Conservation (phyloP, 2,797 vertebrate genomes). For the Acestrorhynchus altus region DNA sequence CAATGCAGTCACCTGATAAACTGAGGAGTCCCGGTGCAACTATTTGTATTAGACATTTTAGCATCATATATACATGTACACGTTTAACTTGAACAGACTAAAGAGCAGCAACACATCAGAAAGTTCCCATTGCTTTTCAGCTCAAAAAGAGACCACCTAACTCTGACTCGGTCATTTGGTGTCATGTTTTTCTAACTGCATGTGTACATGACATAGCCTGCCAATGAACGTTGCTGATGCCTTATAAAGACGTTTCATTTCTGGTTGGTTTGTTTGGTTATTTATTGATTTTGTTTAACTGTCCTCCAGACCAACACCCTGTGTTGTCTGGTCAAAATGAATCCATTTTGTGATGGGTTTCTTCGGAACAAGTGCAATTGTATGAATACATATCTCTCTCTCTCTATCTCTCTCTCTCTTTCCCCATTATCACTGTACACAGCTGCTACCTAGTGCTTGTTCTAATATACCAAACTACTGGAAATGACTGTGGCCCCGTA, state of each 20-base stretch:
- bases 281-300: conserved; percentile 45
- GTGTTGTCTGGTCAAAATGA: conserved; percentile 74
- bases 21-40: conserved; percentile 2
- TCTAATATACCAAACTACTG: conserved; percentile 87
- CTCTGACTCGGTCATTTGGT: conserved; percentile 58
- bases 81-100: neutral
- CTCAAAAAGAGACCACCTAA: neutral
- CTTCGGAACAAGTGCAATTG: conserved; percentile 90
- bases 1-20: conserved; percentile 21
- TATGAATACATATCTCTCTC: conserved; percentile 83
- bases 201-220: conserved; percentile 87
- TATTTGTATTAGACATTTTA: conserved; percentile 2
- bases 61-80: conserved; percentile 5
- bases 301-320: conserved; percentile 70
- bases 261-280: conserved; percentile 61
- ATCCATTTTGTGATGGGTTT: conserved; percentile 81
- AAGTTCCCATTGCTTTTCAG: conserved; percentile 1
- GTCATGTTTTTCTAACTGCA: conserved; percentile 83
- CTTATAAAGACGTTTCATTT: conserved; percentile 77
- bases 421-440: conserved; percentile 84
- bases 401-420: conserved; percentile 62
- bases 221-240: conserved; percentile 91
- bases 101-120: neutral
- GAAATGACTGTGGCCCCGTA: conserved; percentile 17
- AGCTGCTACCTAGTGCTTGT: conserved; percentile 95